These are phyloP conservation scores for Heliconius aoede DNA, from an alignment of 2,888 invertebrate genomes.

Conservation along the genomic window DNA sequence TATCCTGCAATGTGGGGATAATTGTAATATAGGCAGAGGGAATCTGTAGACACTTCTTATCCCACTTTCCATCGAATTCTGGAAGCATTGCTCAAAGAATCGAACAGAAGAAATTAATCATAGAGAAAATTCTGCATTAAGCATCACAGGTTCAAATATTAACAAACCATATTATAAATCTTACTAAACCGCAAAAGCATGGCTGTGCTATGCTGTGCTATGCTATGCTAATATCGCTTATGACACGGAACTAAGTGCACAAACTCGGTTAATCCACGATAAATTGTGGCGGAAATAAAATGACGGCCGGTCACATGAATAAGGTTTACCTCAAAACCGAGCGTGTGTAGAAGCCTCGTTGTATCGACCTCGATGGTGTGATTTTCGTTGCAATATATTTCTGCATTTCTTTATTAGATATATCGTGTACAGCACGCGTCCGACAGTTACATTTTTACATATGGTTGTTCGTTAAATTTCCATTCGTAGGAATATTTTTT, in stretches of 20 bases:
- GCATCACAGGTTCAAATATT: background rate
- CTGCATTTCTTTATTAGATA: background rate
- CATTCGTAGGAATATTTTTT: background rate
- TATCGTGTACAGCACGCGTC: background rate
- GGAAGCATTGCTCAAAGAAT: too few relatives aligned
- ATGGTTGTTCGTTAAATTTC: background rate
- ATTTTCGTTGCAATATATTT: constrained; percentile 3
- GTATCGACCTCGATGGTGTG: background rate
- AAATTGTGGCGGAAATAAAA: constrained; percentile 45
- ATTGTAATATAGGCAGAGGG: too few relatives aligned
- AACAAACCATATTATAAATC: constrained; percentile 7
- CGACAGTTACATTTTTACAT: background rate
- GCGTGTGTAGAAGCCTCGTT: constrained; percentile 37
- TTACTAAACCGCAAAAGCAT: constrained; percentile 16
- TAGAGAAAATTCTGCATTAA: background rate
- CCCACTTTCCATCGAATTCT: too few relatives aligned
- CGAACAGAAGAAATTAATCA: too few relatives aligned
- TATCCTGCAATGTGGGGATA: too few relatives aligned
- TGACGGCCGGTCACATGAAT: constrained; percentile 58
- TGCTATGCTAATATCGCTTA: constrained; percentile 14
- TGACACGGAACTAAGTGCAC: constrained; percentile 23
- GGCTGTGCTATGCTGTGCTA: constrained; percentile 1
- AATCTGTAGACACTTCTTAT: too few relatives aligned
- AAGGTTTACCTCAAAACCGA: constrained; percentile 72
- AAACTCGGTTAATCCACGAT: constrained; percentile 43